Conservation (phyloP, 2,113 vertebrate genomes). For the Platycercus adscitus region DNA sequence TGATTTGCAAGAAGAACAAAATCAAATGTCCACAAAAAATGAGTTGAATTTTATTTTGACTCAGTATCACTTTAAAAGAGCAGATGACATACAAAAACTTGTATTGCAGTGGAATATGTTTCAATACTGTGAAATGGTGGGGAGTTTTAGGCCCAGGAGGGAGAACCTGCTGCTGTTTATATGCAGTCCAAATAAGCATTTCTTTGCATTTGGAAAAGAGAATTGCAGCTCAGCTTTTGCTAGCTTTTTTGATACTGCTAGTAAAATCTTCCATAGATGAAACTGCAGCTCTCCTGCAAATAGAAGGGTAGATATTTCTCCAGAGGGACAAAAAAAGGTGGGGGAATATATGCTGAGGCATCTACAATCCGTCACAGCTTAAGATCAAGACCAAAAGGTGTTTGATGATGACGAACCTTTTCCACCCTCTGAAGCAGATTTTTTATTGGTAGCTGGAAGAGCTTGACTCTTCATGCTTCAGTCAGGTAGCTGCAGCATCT, state of each 20-base stretch:
- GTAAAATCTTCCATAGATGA: not conserved
- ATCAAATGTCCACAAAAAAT: not conserved
- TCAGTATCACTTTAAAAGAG: not conserved
- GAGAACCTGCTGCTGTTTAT: not conserved
- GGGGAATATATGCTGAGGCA: not conserved
- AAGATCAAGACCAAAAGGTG: not conserved
- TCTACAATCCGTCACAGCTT: not conserved
- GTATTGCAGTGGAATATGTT: not conserved
- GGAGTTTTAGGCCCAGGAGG: not conserved
- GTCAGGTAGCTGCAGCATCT: not conserved
- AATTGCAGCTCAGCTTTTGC: not conserved
- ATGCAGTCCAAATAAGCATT: not conserved
- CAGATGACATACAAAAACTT: not conserved
- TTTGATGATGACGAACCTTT: not conserved
- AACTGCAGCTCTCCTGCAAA: not conserved
- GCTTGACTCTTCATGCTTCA: not conserved
- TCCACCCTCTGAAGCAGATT: not conserved
- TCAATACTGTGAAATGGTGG: not conserved
- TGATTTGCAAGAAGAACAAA: not conserved
- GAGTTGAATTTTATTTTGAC: not conserved
- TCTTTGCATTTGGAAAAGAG: not conserved
- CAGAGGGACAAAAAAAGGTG: not conserved
- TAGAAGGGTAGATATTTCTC: not conserved
- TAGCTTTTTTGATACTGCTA: not conserved
- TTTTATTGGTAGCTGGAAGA: not conserved